These are phyloP conservation scores for Lordiphosa clarofinis DNA, from an alignment of 1,140 invertebrate species.

Conservation along the genomic window DNA sequence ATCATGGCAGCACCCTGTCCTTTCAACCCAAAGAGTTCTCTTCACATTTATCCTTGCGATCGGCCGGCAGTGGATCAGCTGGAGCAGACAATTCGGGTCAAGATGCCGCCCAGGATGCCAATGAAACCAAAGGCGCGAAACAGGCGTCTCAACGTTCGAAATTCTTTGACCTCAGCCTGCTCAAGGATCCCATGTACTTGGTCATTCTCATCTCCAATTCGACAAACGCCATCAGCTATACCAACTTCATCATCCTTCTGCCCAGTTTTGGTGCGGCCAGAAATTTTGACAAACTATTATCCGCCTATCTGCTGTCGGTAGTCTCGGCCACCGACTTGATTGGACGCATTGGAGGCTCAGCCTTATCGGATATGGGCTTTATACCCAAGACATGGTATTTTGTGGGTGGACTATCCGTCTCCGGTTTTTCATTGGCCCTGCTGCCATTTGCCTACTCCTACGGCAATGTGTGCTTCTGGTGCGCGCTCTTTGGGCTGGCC, in stretches of 20 bases:
- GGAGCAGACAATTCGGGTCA: slow-evolving; percentile 30
- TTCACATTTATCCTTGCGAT: slow-evolving; percentile 87
- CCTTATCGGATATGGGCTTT: slow-evolving; percentile 86
- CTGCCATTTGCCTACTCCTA: slow-evolving; percentile 84
- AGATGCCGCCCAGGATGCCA: slow-evolving; percentile 22
- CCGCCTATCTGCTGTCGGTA: slow-evolving; percentile 87
- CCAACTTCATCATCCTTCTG: slow-evolving; percentile 90
- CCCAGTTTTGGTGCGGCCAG: slow-evolving; percentile 87
- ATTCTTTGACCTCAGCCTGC: slow-evolving; percentile 87
- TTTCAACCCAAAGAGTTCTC: slow-evolving; percentile 88
- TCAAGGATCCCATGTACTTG: slow-evolving; percentile 89
- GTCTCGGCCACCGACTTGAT: slow-evolving; percentile 89
- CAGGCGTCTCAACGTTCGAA: slow-evolving; percentile 80
- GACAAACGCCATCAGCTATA: slow-evolving; percentile 91
- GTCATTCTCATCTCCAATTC: slow-evolving; percentile 91
- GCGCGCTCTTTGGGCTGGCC: slow-evolving; percentile 88
- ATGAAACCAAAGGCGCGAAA: slow-evolving; percentile 55
- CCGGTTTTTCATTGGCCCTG: slow-evolving; percentile 86
- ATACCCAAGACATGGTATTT: slow-evolving; percentile 91
- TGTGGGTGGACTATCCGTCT: slow-evolving; percentile 87
- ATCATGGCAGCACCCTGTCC: slow-evolving; percentile 89
- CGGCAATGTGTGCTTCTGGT: slow-evolving; percentile 83
- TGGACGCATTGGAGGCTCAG: slow-evolving; percentile 90
- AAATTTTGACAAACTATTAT: slow-evolving; percentile 85
- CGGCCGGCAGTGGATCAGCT: slow-evolving; percentile 76